Percentiles rank a stretch among this genome's conserved stretches.
These are phyloP conservation scores for Orcinus orca DNA, from an alignment of 2,113 vertebrate species.

Conservation along the genomic window DNA sequence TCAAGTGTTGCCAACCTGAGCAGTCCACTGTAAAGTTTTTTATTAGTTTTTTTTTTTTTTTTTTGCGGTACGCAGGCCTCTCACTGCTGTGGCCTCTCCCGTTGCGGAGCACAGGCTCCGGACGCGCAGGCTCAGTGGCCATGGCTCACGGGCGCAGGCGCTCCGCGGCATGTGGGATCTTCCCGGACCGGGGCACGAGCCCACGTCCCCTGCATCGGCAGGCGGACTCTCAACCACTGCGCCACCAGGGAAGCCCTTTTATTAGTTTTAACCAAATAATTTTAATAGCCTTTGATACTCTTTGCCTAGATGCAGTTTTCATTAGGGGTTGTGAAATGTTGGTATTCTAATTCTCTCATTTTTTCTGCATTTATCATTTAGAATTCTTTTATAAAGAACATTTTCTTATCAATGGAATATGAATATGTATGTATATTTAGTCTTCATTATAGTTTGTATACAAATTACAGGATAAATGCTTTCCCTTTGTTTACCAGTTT, in stretches of 20 bases:
- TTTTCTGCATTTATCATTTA: neutral
- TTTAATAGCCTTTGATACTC: neutral
- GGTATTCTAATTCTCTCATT: neutral
- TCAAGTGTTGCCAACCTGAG: neutral
- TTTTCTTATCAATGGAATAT: neutral
- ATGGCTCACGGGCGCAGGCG: too few species aligned
- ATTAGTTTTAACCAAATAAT: neutral
- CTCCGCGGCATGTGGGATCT: too few species aligned
- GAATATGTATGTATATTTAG: neutral
- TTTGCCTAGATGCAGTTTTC: neutral
- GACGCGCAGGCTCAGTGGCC: too few species aligned
- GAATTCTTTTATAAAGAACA: neutral
- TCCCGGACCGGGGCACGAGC: too few species aligned
- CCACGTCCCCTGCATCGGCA: too few species aligned
- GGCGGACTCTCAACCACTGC: too few species aligned
- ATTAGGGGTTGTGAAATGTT: neutral
- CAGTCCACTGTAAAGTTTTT: neutral
- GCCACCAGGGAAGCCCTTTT: too few species aligned
- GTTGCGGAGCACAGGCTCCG: too few species aligned
- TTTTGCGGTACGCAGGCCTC: too few species aligned
- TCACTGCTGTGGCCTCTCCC: too few species aligned
- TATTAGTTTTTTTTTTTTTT: too few species aligned
- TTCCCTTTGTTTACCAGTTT: neutral
- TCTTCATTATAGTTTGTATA: neutral
- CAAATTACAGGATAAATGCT: neutral